Conservation (phyloP, 2,113 vertebrate species). For the Phyllostomus discolor region DNA sequence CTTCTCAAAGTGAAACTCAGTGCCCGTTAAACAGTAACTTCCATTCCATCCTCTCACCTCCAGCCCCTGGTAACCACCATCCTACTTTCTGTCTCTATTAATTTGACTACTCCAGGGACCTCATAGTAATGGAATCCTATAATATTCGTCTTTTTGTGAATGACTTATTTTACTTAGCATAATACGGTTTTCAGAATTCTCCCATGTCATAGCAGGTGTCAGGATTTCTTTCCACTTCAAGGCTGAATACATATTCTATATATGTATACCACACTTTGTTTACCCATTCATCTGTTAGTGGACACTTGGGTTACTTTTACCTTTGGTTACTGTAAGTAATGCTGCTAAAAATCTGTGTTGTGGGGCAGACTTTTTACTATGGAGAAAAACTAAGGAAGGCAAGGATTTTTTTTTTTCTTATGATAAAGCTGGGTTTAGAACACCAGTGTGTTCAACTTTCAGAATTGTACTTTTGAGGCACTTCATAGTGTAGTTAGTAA, state of each 20-base stretch:
- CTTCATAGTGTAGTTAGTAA: not conserved
- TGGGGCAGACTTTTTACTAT: not conserved
- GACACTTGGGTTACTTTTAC: not conserved
- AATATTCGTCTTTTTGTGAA: not conserved
- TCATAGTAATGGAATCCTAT: not conserved
- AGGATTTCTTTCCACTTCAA: not conserved
- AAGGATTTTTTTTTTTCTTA: not conserved
- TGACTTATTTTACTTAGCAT: not conserved
- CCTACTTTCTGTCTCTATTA: not conserved
- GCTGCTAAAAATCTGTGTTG: not conserved
- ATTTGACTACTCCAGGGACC: not conserved
- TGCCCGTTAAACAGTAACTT: not conserved
- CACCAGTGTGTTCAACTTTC: not conserved
- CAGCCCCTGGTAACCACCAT: not conserved
- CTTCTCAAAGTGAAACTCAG: not conserved
- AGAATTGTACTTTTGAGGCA: not conserved
- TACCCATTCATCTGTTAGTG: not conserved
- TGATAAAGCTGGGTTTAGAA: not conserved
- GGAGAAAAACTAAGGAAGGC: not conserved
- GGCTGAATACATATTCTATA: not conserved
- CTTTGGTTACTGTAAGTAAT: not conserved
- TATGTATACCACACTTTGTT: not conserved
- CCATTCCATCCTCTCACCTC: too few species aligned
- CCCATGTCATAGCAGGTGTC: not conserved
- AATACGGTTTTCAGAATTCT: not conserved